Conservation (phyloP, 30 jellyfish, hydroid and myxozoan species). For the Turritopsis dohrnii region DNA sequence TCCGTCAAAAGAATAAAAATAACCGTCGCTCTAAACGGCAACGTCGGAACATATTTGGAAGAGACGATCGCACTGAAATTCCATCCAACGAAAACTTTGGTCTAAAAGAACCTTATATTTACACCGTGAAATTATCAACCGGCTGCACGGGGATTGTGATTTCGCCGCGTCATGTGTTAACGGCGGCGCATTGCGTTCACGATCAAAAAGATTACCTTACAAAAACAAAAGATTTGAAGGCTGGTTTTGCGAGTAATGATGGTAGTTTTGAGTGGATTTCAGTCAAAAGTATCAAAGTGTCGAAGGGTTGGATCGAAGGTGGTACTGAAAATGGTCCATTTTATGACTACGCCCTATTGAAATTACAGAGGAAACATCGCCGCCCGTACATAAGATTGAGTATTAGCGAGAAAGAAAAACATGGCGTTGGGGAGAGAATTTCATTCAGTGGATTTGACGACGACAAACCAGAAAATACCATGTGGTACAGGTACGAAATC, state of each 20-base stretch:
- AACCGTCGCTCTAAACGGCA: conserved; percentile 23
- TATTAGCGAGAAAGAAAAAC: conserved; percentile 74
- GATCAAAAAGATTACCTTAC: conserved; percentile 86
- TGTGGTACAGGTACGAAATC: conserved; percentile 91
- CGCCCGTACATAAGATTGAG: conserved; percentile 71
- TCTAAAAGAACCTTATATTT: conserved; percentile 76
- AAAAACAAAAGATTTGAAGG: conserved; percentile 68
- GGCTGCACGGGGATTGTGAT: conserved; percentile 97
- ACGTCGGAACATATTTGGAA: conserved; percentile 74
- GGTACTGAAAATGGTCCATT: conserved; percentile 78
- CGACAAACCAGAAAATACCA: conserved; percentile 86
- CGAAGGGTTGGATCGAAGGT: conserved; percentile 98
- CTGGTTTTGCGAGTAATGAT: conserved; percentile 57
- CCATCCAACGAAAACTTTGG: conserved; percentile 71
- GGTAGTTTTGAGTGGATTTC: conserved; percentile 53
- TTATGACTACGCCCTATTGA: conserved; percentile 86
- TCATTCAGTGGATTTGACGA: conserved; percentile 95
- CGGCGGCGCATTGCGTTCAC: conserved; percentile 99
- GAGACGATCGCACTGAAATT: conserved; percentile 77
- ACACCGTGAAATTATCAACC: conserved; percentile 76
- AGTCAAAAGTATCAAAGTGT: conserved; percentile 66
- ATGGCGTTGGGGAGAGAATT: conserved; percentile 89
- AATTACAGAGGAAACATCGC: conserved; percentile 49
- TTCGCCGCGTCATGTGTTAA: conserved; percentile 97
- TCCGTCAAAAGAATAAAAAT: background rate